Evolutionary conservation across 2,113 vertebrate genomes (phyloP).

Genomic region (Neopipo cinnamomea): DNA sequence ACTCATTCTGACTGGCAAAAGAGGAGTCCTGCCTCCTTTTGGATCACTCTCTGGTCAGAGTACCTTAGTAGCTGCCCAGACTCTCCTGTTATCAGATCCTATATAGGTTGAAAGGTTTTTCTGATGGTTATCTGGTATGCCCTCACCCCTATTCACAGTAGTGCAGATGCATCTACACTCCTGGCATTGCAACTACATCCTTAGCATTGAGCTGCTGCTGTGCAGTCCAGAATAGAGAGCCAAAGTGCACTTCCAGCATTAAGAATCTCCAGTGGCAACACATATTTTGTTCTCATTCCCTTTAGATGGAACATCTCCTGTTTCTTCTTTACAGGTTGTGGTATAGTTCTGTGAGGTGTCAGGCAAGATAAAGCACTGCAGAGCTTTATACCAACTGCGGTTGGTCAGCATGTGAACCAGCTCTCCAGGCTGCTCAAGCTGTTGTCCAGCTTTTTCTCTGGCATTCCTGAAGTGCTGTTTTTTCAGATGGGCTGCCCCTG

Average conservation of each 20-base stretch:
- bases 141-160: neutral
- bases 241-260: neutral
- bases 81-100: neutral
- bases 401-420: neutral
- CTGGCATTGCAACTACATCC: neutral
- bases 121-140: neutral
- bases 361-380: neutral
- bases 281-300: neutral
- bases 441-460: neutral
- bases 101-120: neutral
- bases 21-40: neutral
- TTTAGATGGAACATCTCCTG: neutral
- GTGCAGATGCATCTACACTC: neutral
- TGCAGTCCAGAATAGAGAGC: rapidly evolving
- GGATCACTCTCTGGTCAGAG: neutral
- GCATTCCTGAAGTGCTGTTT: neutral
- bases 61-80: neutral
- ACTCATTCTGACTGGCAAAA: neutral
- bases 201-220: neutral
- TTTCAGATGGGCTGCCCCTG: neutral
- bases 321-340: neutral
- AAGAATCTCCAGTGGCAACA: neutral
- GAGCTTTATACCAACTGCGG: neutral
- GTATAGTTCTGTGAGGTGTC: neutral
- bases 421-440: neutral